phyloP scores from a whole-genome alignment of 2,113 vertebrate genomes.

The Neolamprologus sp. region DNA sequence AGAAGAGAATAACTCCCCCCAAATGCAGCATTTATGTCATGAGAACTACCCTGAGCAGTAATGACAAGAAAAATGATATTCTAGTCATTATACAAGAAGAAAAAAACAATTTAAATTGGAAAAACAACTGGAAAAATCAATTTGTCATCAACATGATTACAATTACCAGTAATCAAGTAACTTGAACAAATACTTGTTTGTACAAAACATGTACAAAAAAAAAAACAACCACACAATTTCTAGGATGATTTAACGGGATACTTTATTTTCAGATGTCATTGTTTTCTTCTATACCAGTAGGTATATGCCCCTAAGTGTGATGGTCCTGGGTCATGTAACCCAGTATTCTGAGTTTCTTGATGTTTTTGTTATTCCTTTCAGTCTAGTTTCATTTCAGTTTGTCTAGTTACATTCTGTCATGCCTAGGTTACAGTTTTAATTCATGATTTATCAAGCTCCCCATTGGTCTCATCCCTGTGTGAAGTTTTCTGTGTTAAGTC shows the following conservation, averaged over 20 bases:
- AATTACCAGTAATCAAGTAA: neutral
- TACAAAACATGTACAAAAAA: neutral
- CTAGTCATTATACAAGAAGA: neutral
- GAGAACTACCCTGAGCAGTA: neutral
- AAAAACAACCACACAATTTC: neutral
- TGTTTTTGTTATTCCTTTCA: too few relatives aligned
- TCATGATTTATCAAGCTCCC: fast-evolving
- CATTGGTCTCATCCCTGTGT: too few relatives aligned
- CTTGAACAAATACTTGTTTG: neutral
- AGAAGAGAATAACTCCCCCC: neutral
- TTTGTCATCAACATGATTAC: neutral
- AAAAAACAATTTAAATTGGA: neutral
- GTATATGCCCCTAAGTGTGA: neutral
- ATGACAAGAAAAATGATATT: neutral
- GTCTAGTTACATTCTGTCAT: too few relatives aligned
- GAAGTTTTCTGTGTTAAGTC: too few relatives aligned
- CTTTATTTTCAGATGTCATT: neutral
- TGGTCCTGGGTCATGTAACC: too few relatives aligned
- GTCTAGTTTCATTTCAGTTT: too few relatives aligned
- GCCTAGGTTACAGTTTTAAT: too few relatives aligned
- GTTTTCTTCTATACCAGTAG: neutral
- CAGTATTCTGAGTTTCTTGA: too few relatives aligned
- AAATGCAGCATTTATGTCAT: neutral
- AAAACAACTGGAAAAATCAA: neutral
- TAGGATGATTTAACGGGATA: neutral